Evolutionary conservation across 2,888 invertebrate species (phyloP), one percentile per base, ranked within the genome.

Genomic region (Meandrusa payeni): DNA sequence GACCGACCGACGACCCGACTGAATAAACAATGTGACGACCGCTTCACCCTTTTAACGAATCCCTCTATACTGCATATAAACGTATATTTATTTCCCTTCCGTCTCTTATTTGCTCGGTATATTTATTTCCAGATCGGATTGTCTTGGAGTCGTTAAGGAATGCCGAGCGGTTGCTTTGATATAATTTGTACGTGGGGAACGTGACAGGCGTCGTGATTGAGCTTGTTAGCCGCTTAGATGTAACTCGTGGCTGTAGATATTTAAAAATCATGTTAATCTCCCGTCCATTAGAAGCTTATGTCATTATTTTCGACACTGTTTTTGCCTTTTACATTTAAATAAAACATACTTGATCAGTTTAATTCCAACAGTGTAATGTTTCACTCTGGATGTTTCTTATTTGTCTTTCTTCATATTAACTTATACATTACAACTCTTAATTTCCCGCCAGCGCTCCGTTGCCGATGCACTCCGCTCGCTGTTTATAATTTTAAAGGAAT

Each of bases 1-100:
- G 37, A 23, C 28, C 28, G 66, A 64, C 73, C 72, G 69, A 60
- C 72, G 72, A 64, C 61, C 76, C 71, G 73, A 70, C 80, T 85
- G 81, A 83, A 83, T 83, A 85, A 83, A 85, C 83, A 83, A 83
- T 81, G 83, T 77, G 82, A 83, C 76, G 77, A 59, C 68, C 69
- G 71, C 57, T 74, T 73, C 73, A 78, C 80, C 82, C 82, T 82
- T 83, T 82, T 82, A 82, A 80, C 80, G 79, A 79, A 80, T 78
- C 77, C 75, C 73, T 69, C 62, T 27, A 37, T 13, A 26, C 24
- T 15, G 26, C 32, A 26, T 33, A 33, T 41, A 41, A 28, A 34
- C 23, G 20, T 42, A 36, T 36, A 36, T 42, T 29, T 36, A 29
- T 28, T 34, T 36, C 43, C 43, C 26, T 38, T 26, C 31, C 43